Percentiles rank a stretch among this genome's conserved stretches.
Conservation (phyloP, 1,140 invertebrate genomes). For the Pectinophora gossypiella region DNA sequence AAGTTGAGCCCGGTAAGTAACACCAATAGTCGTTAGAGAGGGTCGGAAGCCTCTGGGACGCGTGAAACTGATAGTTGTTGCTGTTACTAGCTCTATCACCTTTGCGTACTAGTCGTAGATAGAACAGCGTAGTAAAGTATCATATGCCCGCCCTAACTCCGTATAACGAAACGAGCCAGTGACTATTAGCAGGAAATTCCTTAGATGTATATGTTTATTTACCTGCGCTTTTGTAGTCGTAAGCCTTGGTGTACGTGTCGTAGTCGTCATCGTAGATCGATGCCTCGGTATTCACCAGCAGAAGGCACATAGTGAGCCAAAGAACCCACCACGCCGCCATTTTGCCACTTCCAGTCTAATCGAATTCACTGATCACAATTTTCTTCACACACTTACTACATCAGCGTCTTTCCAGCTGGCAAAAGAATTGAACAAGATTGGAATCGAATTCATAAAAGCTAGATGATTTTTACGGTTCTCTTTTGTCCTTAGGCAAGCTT, state of each 20-base stretch:
- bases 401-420: slow-evolving; percentile 4
- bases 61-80: too few relatives aligned
- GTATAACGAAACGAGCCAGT: neutral
- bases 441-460: neutral
- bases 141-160: neutral
- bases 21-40: too few relatives aligned
- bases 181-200: neutral
- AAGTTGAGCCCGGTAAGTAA: too few relatives aligned
- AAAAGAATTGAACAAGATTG: neutral
- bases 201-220: slow-evolving; percentile 12
- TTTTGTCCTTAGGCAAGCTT: neutral
- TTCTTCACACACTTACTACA: slow-evolving; percentile 9
- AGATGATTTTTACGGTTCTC: slow-evolving; percentile 26
- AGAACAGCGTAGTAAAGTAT: neutral
- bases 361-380: slow-evolving; percentile 8
- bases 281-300: slow-evolving; percentile 31
- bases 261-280: slow-evolving; percentile 63
- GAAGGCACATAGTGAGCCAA: slow-evolving; percentile 26
- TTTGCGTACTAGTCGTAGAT: neutral
- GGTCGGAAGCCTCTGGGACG: too few relatives aligned
- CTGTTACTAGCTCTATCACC: too few relatives aligned
- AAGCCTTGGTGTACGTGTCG: slow-evolving; percentile 56
- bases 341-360: slow-evolving; percentile 8
- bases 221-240: slow-evolving; percentile 56
- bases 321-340: slow-evolving; percentile 42